Evolutionary conservation across 2,888 invertebrate species (phyloP), one percentile per base, ranked within the genome.

Genomic region (Plebejus melissa): DNA sequence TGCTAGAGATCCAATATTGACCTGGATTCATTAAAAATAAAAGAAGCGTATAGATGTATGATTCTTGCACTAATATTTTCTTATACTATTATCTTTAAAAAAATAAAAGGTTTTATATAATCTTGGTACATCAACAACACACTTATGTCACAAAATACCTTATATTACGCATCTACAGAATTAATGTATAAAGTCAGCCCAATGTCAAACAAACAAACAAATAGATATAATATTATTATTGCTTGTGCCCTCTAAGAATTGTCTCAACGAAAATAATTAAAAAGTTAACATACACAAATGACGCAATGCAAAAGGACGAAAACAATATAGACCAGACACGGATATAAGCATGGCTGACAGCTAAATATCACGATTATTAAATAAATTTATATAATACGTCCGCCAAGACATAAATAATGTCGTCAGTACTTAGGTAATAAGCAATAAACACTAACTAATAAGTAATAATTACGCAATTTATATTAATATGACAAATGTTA

Each of bases 181-280:
- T 60, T 32, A 69, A 69, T 69, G 38, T 38, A 69, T 36, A 71
- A 50, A 50, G 50, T 71, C 50, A 28, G 5, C 28, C 2, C 50
- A 72, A 72, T 28, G 32, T 72, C 72, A 54, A 72, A 28, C 32
- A 72, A 72, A 72, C 54, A 54, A 72, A 72, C 2, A 54, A 72
- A 46, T 28, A 36, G 46, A 71, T 32, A 71, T 32, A 71, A 32
- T 32, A 32, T 32, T 22, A 72, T 71, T 46, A 4, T 46, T 71
- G 13, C n/a, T 6, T 4, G 22, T 41, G 22, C 4, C 71, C 41
- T 71, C 22, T 46, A 71, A 71, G 22, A 71, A 22, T 46, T 22
- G 22, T 71, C 28, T 22, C 28, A 46, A 13, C 28, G 5, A 71
- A 71, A 22, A 71, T 28, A 71, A 65, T 65, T 65, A 65, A 36